Conservation (phyloP, 2,888 invertebrate species). For the Yponomeuta plumbellus region DNA sequence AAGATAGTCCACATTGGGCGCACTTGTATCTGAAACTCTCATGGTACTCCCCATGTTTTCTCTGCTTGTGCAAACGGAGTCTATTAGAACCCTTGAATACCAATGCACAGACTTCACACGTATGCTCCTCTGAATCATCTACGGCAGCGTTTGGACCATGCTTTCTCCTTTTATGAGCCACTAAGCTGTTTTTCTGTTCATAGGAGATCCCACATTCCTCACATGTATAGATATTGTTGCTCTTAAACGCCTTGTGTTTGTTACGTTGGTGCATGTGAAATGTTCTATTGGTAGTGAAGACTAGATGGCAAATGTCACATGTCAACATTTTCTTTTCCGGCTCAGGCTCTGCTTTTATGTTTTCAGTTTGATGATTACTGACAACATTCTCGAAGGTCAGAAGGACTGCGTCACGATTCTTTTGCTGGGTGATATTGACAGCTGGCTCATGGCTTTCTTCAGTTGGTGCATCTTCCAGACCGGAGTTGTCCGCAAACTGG, state of each 20-base stretch:
- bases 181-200: constrained; percentile 58
- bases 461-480: constrained; percentile 39
- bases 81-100: constrained; percentile 61
- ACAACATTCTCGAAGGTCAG: constrained; percentile 56
- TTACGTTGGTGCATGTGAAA: constrained; percentile 57
- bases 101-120: constrained; percentile 61
- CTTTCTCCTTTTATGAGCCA: constrained; percentile 59
- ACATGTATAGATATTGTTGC: constrained; percentile 52
- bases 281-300: constrained; percentile 56
- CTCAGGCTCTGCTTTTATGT: neutral
- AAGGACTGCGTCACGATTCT: constrained; percentile 49
- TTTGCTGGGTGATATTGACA: constrained; percentile 43
- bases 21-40: constrained; percentile 58
- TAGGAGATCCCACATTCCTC: constrained; percentile 63
- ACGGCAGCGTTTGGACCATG: constrained; percentile 47
- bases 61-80: constrained; percentile 62
- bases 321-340: constrained; percentile 22
- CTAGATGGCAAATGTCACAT: constrained; percentile 63
- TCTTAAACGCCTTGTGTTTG: constrained; percentile 52
- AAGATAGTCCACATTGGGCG: constrained; percentile 56
- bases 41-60: constrained; percentile 57
- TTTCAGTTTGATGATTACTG: neutral
- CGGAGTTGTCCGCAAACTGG: constrained; percentile 52
- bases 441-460: constrained; percentile 50
- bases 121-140: constrained; percentile 50